These are phyloP conservation scores for Cecropterus lyciades DNA, from an alignment of 1,140 invertebrate genomes.

Conservation along the genomic window DNA sequence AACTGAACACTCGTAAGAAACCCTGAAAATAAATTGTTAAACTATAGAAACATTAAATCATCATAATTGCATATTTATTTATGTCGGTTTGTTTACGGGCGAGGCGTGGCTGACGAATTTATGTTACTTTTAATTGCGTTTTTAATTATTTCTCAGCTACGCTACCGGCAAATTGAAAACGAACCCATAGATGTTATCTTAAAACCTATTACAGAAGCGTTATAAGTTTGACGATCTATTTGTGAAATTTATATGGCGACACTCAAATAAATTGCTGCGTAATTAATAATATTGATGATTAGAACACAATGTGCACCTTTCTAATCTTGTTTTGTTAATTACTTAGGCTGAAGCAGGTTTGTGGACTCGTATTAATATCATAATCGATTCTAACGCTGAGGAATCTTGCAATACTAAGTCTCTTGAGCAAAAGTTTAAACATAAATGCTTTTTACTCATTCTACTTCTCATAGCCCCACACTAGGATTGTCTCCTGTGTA, in stretches of 20 bases:
- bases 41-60: neutral
- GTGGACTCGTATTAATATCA: no score
- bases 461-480: no score
- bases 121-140: constrained; percentile 75
- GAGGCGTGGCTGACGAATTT: constrained; percentile 70
- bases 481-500: no score
- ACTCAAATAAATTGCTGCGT: neutral
- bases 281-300: neutral
- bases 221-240: constrained; percentile 29
- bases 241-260: constrained; percentile 14
- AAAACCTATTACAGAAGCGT: constrained; percentile 37
- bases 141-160: constrained; percentile 78
- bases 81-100: constrained; percentile 57
- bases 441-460: no score
- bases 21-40: constrained; percentile 1
- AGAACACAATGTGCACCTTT: neutral
- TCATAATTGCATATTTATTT: constrained; percentile 48
- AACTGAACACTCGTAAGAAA: no score
- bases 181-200: constrained; percentile 50
- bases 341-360: no score
- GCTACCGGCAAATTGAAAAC: constrained; percentile 74
- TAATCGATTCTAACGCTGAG: no score
- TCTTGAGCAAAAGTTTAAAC: no score
- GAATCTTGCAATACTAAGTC: no score
- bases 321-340: neutral